A percentile compares a stretch with the other conserved stretches of the same genome.
These are phyloP conservation scores for Notospermus geniculatus DNA, from an alignment of 1,140 invertebrate genomes.

Conservation along the genomic window DNA sequence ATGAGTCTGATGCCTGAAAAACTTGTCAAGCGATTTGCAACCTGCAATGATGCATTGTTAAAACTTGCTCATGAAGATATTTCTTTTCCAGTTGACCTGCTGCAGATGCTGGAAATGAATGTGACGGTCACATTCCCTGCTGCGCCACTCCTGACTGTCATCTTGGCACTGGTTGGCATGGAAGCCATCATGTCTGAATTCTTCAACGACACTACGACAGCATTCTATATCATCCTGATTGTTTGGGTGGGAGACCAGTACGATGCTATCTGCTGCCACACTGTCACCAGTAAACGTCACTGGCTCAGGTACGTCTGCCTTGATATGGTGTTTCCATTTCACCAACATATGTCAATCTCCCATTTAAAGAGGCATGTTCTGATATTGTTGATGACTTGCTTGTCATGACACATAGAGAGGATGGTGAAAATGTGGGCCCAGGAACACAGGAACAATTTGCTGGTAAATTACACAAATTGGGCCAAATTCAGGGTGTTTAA, in stretches of 20 bases:
- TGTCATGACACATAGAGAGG: too few species aligned
- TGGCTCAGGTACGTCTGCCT: slow-evolving; percentile 69
- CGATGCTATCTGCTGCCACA: slow-evolving; percentile 96
- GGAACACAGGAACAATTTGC: too few species aligned
- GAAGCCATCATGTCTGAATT: slow-evolving; percentile 99
- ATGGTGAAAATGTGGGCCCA: too few species aligned
- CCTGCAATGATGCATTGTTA: too few species aligned
- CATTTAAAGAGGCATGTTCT: too few species aligned
- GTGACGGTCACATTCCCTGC: slow-evolving; percentile 90
- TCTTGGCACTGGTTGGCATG: slow-evolving; percentile 98
- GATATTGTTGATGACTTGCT: too few species aligned
- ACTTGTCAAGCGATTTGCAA: too few species aligned
- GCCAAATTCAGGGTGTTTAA: too few species aligned
- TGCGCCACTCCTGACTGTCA: slow-evolving; percentile 92
- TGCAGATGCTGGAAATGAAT: slow-evolving; percentile 93
- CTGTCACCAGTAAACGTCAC: slow-evolving; percentile 88
- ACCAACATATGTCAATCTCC: too few species aligned
- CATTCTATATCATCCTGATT: slow-evolving; percentile 98
- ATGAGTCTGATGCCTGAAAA: too few species aligned
- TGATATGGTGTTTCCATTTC: neutral
- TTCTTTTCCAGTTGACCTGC: slow-evolving; percentile 77
- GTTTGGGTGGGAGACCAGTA: slow-evolving; percentile 99
- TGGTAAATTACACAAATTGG: too few species aligned
- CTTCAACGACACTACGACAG: slow-evolving; percentile 97
- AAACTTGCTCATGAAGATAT: too few species aligned